phyloP scores from a whole-genome alignment of 64 coral and sea anemone species.

The Acropora yongei region DNA sequence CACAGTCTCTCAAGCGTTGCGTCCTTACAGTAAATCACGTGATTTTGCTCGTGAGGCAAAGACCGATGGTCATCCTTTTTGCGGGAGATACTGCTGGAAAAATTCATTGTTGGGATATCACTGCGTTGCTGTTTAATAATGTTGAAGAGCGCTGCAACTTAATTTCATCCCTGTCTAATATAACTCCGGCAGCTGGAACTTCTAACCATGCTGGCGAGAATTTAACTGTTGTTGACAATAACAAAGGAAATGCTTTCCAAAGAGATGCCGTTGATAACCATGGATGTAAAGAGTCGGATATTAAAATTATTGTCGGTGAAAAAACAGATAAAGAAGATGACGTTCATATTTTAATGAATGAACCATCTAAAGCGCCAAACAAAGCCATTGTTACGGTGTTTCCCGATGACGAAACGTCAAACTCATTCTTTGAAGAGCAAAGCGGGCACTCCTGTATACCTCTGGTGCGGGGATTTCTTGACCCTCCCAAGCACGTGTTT shows the following conservation, averaged over 20 bases:
- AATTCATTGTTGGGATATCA: slow-evolving; percentile 87
- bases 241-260: neutral
- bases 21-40: slow-evolving; percentile 70
- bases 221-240: neutral
- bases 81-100: slow-evolving; percentile 90
- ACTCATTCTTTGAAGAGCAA: neutral
- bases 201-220: neutral
- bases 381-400: neutral
- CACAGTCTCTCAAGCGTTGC: slow-evolving; percentile 78
- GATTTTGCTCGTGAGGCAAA: neutral
- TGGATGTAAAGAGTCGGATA: neutral
- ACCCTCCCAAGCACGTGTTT: slow-evolving; percentile 60
- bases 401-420: neutral
- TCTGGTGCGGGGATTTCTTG: slow-evolving; percentile 47
- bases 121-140: slow-evolving; percentile 54
- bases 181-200: neutral
- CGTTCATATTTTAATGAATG: neutral
- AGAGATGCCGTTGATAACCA: neutral
- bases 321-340: neutral
- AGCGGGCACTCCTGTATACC: slow-evolving; percentile 65
- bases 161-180: neutral
- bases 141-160: slow-evolving; percentile 47
- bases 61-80: slow-evolving; percentile 68
- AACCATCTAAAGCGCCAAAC: neutral
- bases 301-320: neutral